Conservation (phyloP, 1,140 invertebrate genomes). For the Apocrypta bakeri region DNA sequence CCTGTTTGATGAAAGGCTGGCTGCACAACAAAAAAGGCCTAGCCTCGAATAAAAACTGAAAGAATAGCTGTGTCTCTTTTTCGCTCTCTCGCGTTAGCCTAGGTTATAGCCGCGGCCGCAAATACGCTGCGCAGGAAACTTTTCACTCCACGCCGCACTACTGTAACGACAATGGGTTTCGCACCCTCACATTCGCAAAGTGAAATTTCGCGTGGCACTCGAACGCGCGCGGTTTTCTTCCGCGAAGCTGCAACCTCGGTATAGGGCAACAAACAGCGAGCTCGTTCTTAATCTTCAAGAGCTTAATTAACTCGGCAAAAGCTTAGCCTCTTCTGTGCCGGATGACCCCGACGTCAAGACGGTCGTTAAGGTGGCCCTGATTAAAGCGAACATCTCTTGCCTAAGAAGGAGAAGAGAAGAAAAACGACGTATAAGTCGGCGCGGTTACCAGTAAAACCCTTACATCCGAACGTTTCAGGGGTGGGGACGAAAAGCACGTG, state of each 20-base stretch:
- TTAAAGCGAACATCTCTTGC: neutral
- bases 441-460: too few relatives aligned
- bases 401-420: neutral
- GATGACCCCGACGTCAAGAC: neutral
- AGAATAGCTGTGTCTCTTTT: neutral
- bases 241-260: neutral
- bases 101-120: neutral
- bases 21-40: neutral
- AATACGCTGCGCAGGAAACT: constrained; percentile 9
- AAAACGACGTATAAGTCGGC: neutral
- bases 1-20: neutral
- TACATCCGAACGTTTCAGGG: too few relatives aligned
- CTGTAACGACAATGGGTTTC: neutral
- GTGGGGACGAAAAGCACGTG: too few relatives aligned
- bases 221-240: constrained; percentile 8
- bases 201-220: neutral
- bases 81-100: neutral
- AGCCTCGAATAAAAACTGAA: neutral
- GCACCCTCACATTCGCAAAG: neutral
- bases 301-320: constrained; percentile 25
- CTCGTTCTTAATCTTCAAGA: constrained; percentile 24
- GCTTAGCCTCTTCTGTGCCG: neutral
- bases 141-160: neutral
- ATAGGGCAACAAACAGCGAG: neutral
- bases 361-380: constrained; percentile 5